phyloP scores from a whole-genome alignment of 2,888 invertebrate species.

The Eurytoma californica region DNA sequence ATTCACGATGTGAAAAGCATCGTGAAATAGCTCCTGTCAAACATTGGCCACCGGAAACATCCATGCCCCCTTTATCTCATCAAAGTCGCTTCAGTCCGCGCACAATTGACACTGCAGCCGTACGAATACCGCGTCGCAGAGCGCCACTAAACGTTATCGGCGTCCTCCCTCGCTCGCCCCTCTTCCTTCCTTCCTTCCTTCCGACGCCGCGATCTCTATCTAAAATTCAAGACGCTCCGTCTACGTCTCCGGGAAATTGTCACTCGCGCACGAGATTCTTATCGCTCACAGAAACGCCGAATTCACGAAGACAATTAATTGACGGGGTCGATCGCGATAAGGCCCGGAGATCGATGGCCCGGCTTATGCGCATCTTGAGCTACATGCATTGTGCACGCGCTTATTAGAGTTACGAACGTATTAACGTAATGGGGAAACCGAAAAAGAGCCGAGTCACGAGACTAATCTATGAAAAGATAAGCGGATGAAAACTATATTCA shows the following conservation, averaged over 20 bases:
- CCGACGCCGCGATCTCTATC: conserved; percentile 2
- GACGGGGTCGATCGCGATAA: too few relatives aligned
- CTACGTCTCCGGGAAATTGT: conserved; percentile 1
- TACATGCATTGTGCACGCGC: too few relatives aligned
- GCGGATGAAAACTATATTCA: too few relatives aligned
- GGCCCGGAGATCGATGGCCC: too few relatives aligned
- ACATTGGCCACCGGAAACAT: too few relatives aligned
- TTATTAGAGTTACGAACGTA: too few relatives aligned
- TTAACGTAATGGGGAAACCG: too few relatives aligned
- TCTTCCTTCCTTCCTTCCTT: background rate
- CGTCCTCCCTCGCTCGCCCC: background rate
- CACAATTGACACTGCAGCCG: conserved; percentile 15
- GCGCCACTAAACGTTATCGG: conserved; percentile 18
- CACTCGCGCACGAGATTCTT: conserved; percentile 7
- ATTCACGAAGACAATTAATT: background rate
- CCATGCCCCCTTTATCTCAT: background rate
- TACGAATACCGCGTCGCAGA: background rate
- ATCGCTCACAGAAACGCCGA: background rate
- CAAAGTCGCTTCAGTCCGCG: conserved; percentile 23
- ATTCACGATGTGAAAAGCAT: conserved; percentile 2
- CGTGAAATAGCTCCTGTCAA: conserved; percentile 1
- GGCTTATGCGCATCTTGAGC: too few relatives aligned
- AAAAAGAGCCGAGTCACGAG: too few relatives aligned
- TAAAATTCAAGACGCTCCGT: conserved; percentile 29
- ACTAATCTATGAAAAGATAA: too few relatives aligned